Percentiles rank a stretch among this genome's conserved stretches.
Evolutionary conservation across 2,888 invertebrate species (phyloP).

Genomic region (Thereva nobilitata): DNA sequence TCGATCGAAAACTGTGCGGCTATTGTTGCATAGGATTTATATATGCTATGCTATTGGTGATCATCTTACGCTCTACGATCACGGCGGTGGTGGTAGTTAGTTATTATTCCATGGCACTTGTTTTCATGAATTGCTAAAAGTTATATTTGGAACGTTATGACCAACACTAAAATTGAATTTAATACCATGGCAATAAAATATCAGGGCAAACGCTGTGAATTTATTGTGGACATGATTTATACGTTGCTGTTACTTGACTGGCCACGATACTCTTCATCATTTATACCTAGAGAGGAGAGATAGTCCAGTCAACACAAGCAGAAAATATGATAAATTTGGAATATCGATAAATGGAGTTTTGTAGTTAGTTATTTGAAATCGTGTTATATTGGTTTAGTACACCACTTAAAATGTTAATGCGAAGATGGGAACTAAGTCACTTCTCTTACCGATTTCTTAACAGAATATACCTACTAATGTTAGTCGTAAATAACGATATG

Average conservation of each 20-base stretch:
- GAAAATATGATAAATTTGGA: slow-evolving; percentile 29
- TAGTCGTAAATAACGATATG: too few species aligned
- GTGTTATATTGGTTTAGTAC: too few species aligned
- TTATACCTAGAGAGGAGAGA: slow-evolving; percentile 3
- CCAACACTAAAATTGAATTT: slow-evolving; percentile 38
- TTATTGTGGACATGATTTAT: slow-evolving; percentile 37
- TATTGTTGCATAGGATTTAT: neutral
- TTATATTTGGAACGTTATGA: slow-evolving; percentile 15
- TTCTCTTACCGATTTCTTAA: too few species aligned
- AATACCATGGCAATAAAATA: slow-evolving; percentile 36
- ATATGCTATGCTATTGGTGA: slow-evolving; percentile 19
- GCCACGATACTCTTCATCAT: slow-evolving; percentile 34
- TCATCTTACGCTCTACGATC: too few species aligned
- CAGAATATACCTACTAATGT: too few species aligned
- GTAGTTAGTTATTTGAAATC: too few species aligned
- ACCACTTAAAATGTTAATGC: too few species aligned
- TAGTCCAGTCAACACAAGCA: slow-evolving; percentile 9
- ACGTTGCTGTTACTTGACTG: slow-evolving; percentile 8
- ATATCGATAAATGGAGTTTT: neutral
- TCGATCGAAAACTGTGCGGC: slow-evolving; percentile 15
- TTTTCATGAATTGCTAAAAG: slow-evolving; percentile 11
- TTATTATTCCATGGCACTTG: slow-evolving; percentile 17
- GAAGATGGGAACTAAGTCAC: too few species aligned
- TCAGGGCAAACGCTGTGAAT: slow-evolving; percentile 19
- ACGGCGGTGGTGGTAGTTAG: neutral